These are phyloP conservation scores for Papilio dardanus DNA, from an alignment of 1,140 invertebrate genomes.

Conservation along the genomic window DNA sequence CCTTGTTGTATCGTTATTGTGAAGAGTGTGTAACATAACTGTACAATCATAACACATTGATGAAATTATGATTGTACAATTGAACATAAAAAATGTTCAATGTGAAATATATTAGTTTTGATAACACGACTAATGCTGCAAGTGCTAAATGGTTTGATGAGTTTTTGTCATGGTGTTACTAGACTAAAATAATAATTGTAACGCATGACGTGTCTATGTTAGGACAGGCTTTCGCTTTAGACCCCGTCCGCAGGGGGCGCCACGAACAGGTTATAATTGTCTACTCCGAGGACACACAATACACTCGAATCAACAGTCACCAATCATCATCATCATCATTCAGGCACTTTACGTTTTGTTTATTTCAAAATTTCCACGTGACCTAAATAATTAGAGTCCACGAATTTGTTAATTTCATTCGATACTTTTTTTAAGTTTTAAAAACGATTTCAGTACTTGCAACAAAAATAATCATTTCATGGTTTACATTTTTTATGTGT, in stretches of 20 bases:
- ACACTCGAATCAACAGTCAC: constrained; percentile 62
- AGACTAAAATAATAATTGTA: not conserved
- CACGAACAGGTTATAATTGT: constrained; percentile 31
- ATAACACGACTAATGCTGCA: constrained; percentile 40
- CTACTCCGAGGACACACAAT: constrained; percentile 57
- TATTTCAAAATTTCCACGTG: constrained; percentile 24
- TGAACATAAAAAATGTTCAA: constrained; percentile 47
- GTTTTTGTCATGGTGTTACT: constrained; percentile 11
- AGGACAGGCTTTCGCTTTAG: not conserved
- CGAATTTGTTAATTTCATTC: constrained; percentile 46
- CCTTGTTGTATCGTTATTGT: constrained; percentile 76
- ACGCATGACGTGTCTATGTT: not conserved
- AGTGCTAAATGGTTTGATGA: constrained; percentile 33
- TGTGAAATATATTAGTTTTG: constrained; percentile 4
- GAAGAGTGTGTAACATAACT: constrained; percentile 50
- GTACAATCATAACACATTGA: constrained; percentile 51
- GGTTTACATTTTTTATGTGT: constrained; percentile 69
- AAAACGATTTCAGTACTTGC: constrained; percentile 47
- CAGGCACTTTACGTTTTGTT: constrained; percentile 39
- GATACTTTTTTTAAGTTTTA: constrained; percentile 58
- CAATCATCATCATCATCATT: constrained; percentile 57
- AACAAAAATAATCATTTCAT: constrained; percentile 66
- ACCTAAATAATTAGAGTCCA: constrained; percentile 13
- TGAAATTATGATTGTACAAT: constrained; percentile 48
- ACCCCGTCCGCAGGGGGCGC: not conserved